These are phyloP conservation scores for Mechanitis mazaeus DNA, from an alignment of 2,888 invertebrate genomes.

Conservation along the genomic window DNA sequence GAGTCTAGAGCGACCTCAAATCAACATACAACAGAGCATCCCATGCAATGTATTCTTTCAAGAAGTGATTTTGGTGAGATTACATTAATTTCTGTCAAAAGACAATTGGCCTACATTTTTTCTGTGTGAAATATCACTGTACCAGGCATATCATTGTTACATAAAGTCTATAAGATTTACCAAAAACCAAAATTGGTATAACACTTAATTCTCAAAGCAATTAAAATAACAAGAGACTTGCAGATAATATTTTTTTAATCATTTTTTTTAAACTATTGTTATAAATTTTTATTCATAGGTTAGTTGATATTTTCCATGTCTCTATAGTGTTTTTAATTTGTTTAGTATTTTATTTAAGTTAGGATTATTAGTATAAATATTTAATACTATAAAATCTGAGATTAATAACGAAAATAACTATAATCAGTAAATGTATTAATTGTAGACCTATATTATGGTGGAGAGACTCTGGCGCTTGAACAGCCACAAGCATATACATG, in stretches of 20 bases:
- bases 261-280: no score
- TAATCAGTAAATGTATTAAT: slow-evolving; percentile 23
- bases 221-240: no score
- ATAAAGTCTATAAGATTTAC: no score
- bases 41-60: slow-evolving; percentile 99
- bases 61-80: slow-evolving; percentile 94
- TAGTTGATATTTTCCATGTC: no score
- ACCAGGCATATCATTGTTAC: not conserved
- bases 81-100: slow-evolving; percentile 21
- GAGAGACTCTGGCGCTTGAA: slow-evolving; percentile 92
- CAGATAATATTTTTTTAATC: no score
- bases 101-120: slow-evolving; percentile 31
- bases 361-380: no score
- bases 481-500: slow-evolving; percentile 98
- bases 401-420: not conserved
- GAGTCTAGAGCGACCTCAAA: slow-evolving; percentile 94
- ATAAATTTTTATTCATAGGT: no score
- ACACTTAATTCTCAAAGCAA: no score
- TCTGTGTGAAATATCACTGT: slow-evolving; percentile 14
- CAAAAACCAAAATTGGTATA: no score
- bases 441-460: slow-evolving; percentile 95
- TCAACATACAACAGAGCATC: slow-evolving; percentile 96
- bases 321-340: no score
- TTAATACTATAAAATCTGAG: no score
- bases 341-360: no score